Evolutionary conservation across 2,888 invertebrate genomes (phyloP).

Genomic region (Pristionchus fissidentatus): DNA sequence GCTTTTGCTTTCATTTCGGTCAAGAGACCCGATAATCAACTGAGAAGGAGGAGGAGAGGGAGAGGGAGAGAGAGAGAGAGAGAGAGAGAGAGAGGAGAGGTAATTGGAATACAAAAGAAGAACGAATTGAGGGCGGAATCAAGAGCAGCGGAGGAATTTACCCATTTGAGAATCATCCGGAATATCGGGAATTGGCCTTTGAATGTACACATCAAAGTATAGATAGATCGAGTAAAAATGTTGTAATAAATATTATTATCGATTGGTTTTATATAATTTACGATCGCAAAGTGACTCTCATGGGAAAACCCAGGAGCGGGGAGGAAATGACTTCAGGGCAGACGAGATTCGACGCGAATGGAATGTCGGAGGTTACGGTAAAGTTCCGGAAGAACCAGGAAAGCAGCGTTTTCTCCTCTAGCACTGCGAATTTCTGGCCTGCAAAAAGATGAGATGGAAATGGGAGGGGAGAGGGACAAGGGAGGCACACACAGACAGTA

Average conservation of each 20-base stretch:
- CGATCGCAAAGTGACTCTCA: not conserved
- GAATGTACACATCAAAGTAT: too few relatives aligned
- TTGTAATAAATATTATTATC: too few relatives aligned
- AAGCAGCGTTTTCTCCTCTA: slow-evolving; percentile 77
- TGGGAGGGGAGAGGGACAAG: not conserved
- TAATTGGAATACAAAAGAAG: slow-evolving; percentile 39
- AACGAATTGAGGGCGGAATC: slow-evolving; percentile 19
- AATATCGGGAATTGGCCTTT: not conserved
- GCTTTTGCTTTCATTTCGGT: slow-evolving; percentile 45
- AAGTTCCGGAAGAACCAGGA: slow-evolving; percentile 75
- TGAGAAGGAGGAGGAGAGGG: slow-evolving; percentile 4
- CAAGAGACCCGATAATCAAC: slow-evolving; percentile 47
- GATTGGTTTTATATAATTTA: not conserved
- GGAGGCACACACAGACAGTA: not conserved
- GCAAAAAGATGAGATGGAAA: slow-evolving; percentile 27
- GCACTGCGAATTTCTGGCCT: slow-evolving; percentile 77
- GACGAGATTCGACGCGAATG: slow-evolving; percentile 29
- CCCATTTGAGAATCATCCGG: not conserved
- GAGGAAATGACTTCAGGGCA: slow-evolving; percentile 6
- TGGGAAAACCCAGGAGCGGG: slow-evolving; percentile 33
- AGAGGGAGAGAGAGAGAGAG: too few relatives aligned
- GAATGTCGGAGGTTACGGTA: slow-evolving; percentile 56
- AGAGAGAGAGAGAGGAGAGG: slow-evolving; percentile 24
- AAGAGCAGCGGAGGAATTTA: not conserved
- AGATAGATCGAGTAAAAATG: too few relatives aligned